These are phyloP conservation scores for Notarius lentiginosus DNA, from an alignment of 2,113 vertebrate species.

Conservation along the genomic window DNA sequence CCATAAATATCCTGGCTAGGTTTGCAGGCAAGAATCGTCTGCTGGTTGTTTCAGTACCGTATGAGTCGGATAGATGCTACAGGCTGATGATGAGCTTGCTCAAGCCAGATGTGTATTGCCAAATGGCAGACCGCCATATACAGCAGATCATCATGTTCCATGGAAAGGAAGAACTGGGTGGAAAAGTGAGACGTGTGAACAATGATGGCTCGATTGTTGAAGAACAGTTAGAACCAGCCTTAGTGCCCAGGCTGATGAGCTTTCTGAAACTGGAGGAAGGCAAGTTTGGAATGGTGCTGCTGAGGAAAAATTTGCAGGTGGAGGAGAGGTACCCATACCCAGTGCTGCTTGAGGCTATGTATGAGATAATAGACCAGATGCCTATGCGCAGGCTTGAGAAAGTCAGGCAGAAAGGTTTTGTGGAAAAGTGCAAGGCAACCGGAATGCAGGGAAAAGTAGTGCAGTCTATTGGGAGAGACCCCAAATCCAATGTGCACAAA, in stretches of 20 bases:
- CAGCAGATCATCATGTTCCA: slow-evolving; percentile 84
- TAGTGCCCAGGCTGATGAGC: slow-evolving; percentile 81
- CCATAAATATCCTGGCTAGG: slow-evolving; percentile 79
- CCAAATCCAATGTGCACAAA: slow-evolving; percentile 28
- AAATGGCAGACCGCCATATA: slow-evolving; percentile 83
- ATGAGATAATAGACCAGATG: slow-evolving; percentile 81
- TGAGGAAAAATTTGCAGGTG: slow-evolving; percentile 84
- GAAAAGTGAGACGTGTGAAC: slow-evolving; percentile 77
- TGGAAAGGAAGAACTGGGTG: slow-evolving; percentile 74
- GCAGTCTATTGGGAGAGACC: slow-evolving; percentile 43
- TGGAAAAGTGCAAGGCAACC: slow-evolving; percentile 82
- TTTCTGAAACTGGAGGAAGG: slow-evolving; percentile 85
- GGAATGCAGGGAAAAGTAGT: slow-evolving; percentile 82
- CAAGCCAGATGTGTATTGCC: slow-evolving; percentile 81
- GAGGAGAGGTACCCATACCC: slow-evolving; percentile 86
- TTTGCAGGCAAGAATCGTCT: slow-evolving; percentile 84
- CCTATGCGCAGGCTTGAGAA: slow-evolving; percentile 83
- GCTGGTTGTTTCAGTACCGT: slow-evolving; percentile 84
- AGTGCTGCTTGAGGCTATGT: slow-evolving; percentile 83
- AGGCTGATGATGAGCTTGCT: slow-evolving; percentile 85
- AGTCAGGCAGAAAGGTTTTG: slow-evolving; percentile 83
- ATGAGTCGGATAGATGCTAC: slow-evolving; percentile 82
- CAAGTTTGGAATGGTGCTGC: slow-evolving; percentile 85
- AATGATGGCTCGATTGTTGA: slow-evolving; percentile 78
- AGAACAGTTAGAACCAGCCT: slow-evolving; percentile 74